phyloP scores from a whole-genome alignment of 2,888 invertebrate species.

The Xanthia icteritia region DNA sequence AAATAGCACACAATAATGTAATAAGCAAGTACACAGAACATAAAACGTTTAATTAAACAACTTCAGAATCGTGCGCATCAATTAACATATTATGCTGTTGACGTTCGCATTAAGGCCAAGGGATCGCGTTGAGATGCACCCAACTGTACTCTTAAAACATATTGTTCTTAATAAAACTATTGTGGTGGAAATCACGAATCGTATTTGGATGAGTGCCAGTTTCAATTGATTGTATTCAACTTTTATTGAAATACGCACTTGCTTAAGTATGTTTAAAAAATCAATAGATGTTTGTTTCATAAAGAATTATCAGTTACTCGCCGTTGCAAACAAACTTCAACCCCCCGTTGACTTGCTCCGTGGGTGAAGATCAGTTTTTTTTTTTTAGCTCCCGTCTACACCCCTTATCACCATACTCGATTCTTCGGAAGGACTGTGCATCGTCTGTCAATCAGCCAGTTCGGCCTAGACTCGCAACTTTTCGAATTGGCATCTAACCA shows the following conservation, averaged over 20 bases:
- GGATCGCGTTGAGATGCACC: constrained; percentile 62
- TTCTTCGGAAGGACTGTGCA: no score
- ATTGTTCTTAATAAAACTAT: constrained; percentile 51
- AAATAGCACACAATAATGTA: constrained; percentile 26
- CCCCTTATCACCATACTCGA: not conserved
- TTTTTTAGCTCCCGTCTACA: not conserved
- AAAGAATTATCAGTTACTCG: not conserved
- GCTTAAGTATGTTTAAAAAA: not conserved
- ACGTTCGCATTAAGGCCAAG: constrained; percentile 80
- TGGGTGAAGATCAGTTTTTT: no score
- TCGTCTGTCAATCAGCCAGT: not conserved
- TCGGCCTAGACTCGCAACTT: not conserved
- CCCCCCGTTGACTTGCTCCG: not conserved
- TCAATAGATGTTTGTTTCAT: not conserved
- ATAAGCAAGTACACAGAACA: constrained; percentile 42
- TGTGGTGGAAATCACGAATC: constrained; percentile 39
- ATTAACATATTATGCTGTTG: constrained; percentile 70
- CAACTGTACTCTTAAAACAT: constrained; percentile 55
- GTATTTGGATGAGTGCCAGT: constrained; percentile 17
- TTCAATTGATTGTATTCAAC: not conserved
- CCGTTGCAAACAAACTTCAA: constrained; percentile 6
- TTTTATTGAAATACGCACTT: constrained; percentile 4
- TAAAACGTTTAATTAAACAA: constrained; percentile 63
- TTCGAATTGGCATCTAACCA: not conserved
- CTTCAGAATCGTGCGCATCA: constrained; percentile 65